These are phyloP conservation scores for Sternarchorhynchus goeldii DNA, from an alignment of 2,797 vertebrate genomes.

Conservation along the genomic window DNA sequence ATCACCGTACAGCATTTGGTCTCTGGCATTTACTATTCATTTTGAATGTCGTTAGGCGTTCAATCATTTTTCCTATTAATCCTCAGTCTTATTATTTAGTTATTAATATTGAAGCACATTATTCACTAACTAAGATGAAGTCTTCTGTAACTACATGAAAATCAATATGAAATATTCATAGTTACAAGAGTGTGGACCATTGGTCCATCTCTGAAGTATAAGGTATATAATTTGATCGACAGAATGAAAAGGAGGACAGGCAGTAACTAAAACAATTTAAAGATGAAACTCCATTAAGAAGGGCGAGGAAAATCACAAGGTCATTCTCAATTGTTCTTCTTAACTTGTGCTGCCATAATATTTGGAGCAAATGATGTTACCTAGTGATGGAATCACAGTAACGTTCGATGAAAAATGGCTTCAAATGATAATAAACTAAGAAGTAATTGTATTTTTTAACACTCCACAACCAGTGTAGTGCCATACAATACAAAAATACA, in stretches of 20 bases:
- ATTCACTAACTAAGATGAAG: too few relatives aligned
- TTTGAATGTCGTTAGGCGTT: background rate
- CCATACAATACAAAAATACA: constrained; percentile 26
- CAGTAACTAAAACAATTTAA: background rate
- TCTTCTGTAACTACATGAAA: too few relatives aligned
- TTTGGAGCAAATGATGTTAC: background rate
- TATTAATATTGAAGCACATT: too few relatives aligned
- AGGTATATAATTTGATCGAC: background rate
- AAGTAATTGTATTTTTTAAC: constrained; percentile 3
- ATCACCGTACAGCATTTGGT: constrained; percentile 1
- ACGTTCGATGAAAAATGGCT: background rate
- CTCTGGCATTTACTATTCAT: constrained; percentile 20
- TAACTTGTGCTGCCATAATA: constrained; percentile 17
- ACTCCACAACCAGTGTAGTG: background rate
- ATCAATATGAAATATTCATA: too few relatives aligned
- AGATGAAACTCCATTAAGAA: background rate
- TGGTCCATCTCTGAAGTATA: too few relatives aligned
- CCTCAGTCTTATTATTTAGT: too few relatives aligned
- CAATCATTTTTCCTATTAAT: too few relatives aligned
- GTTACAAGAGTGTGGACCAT: too few relatives aligned
- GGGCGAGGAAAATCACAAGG: constrained; percentile 15
- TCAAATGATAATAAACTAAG: background rate
- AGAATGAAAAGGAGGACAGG: background rate
- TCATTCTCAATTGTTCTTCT: constrained; percentile 5
- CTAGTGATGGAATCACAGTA: background rate